These are phyloP conservation scores for Parnassius smintheus DNA, from an alignment of 2,888 invertebrate genomes.

Conservation along the genomic window DNA sequence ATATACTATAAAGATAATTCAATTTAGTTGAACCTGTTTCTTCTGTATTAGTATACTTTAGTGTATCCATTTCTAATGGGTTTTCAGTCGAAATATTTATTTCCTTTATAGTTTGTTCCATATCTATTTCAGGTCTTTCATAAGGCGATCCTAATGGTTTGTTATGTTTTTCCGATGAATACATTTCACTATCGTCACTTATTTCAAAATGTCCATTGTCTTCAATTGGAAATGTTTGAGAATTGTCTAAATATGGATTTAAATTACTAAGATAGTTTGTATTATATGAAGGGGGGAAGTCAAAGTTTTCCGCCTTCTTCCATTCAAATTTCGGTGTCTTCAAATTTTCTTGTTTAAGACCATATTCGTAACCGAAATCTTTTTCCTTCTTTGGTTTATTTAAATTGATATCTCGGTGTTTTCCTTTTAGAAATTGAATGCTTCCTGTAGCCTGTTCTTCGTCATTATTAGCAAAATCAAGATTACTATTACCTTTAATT, in stretches of 20 bases:
- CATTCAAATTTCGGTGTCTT: constrained; percentile 13
- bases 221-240: not conserved
- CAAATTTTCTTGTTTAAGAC: constrained; percentile 3
- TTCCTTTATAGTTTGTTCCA: not conserved
- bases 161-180: not conserved
- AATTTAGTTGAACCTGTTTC: not conserved
- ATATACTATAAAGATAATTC: not conserved
- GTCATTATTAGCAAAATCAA: not conserved
- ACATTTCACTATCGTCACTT: not conserved
- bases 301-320: constrained; percentile 9
- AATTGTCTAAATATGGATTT: not conserved
- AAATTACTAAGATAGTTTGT: not conserved
- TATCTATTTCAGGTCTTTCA: not conserved
- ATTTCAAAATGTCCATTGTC: not conserved
- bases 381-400: not conserved
- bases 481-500: not conserved
- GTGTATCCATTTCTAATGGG: not conserved
- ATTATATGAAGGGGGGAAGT: not conserved
- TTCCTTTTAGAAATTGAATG: not conserved
- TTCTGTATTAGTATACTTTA: not conserved
- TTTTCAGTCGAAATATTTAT: not conserved
- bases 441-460: not conserved
- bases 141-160: not conserved
- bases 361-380: constrained; percentile 7
- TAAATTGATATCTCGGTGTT: not conserved